Conservation (phyloP, 2,797 vertebrate species). For the Propithecus deckenii region DNA sequence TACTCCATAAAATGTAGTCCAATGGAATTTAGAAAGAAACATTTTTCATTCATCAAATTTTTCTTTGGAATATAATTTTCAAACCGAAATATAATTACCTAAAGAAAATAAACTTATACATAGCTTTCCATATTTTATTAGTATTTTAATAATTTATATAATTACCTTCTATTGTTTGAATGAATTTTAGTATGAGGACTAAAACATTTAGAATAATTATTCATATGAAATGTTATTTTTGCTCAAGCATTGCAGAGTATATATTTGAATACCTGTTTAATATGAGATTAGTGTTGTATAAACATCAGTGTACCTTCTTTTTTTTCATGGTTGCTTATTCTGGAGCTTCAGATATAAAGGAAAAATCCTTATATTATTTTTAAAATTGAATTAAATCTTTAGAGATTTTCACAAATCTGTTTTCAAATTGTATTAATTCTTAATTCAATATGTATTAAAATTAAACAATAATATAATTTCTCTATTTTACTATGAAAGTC, state of each 20-base stretch:
- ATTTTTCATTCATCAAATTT: background rate
- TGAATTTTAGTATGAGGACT: background rate
- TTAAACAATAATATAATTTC: background rate
- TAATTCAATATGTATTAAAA: background rate
- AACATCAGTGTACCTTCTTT: background rate
- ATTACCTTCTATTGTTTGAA: background rate
- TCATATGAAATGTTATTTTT: background rate
- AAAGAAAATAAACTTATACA: background rate
- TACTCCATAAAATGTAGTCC: background rate
- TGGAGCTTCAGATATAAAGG: background rate
- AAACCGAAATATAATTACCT: background rate
- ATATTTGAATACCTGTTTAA: background rate
- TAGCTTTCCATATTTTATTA: background rate
- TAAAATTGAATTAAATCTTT: background rate
- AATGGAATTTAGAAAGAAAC: background rate
- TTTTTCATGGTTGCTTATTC: background rate
- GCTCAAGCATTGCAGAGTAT: background rate
- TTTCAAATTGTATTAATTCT: background rate
- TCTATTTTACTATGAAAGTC: background rate
- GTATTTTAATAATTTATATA: background rate
- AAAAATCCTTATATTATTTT: background rate
- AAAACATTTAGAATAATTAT: background rate
- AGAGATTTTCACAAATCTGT: background rate
- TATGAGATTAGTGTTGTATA: background rate
- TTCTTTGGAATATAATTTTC: background rate